Base-by-base conservation (phyloP, 2,113 vertebrate genomes). In the Cyanoramphus novaezelandiae region DNA sequence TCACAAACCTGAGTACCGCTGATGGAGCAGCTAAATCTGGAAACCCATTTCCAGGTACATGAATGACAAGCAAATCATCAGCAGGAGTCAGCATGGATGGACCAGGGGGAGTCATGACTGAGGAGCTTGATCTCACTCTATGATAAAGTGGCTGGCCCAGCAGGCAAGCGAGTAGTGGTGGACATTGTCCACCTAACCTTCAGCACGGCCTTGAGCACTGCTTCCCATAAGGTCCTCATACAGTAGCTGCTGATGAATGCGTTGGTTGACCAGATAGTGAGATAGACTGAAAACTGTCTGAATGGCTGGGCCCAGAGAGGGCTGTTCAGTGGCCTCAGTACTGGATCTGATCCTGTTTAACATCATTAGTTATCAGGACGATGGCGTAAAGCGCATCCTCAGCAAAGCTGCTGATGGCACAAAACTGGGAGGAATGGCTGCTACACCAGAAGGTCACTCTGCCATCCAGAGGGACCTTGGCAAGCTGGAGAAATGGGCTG, bases 121-220 rank as follows among this genome's bases (percentile, higher is more conserved):
- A 59, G 3, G 10, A 72, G 43, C 6, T 2, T 29, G 59, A 31
- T 25, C 46, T 55, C 47, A 50, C 12, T 50, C 60, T 44, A 1
- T 4, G 50, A 67, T 18, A 37, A n/a, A 88, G 35, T 21, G 59
- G 49, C 57, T 65, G 68, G 59, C 29, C 35, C 29, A 11, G 50
- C 8, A 50, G 60, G 23, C 0, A 1, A 44, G 41, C 28, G 24
- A 35, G 8, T 17, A 37, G 21, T 1, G 9, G 43, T 6, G 6
- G 50, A 14, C 6, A 49, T 6, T 43, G 59, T 43, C 86, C 31
- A 23, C 35, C 13, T 23, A 21, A 17, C 24, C n/a, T 55, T 63
- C 17, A 16, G 65, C 28, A 39, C 53, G 39, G 55, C 25, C 18
- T 53, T 79, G 18, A 24, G 24, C 57, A 29, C 47, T 19, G 19